Percentiles rank a stretch among this genome's conserved stretches.
Evolutionary conservation across 2,113 vertebrate species (phyloP).

Genomic region (Rattus rattus): DNA sequence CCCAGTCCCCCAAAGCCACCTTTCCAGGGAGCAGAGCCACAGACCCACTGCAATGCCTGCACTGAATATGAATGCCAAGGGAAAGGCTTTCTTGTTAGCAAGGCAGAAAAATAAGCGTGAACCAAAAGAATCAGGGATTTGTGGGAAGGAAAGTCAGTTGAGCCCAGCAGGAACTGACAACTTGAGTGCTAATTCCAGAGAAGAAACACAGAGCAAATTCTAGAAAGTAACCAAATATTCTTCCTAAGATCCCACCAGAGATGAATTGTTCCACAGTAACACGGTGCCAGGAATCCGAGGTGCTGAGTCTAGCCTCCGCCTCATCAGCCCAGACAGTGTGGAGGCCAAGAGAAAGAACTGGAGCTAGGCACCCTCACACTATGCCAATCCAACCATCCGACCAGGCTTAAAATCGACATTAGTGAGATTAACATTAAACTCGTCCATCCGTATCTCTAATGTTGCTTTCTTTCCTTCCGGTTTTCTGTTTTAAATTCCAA

Average conservation of each 20-base stretch:
- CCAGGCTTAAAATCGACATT: background rate
- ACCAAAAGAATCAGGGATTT: background rate
- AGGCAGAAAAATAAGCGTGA: background rate
- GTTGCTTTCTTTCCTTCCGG: slow-evolving; percentile 58
- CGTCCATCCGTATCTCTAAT: slow-evolving; percentile 40
- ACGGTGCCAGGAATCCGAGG: slow-evolving; percentile 49
- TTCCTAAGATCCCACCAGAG: slow-evolving; percentile 50
- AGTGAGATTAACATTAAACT: slow-evolving; percentile 15
- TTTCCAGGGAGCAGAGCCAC: background rate
- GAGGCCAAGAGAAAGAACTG: slow-evolving; percentile 61
- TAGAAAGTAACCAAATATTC: slow-evolving; percentile 34
- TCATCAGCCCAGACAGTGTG: slow-evolving; percentile 53
- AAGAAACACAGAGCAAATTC: slow-evolving; percentile 6
- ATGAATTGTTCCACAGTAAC: slow-evolving; percentile 38
- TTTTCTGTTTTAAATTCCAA: slow-evolving; percentile 42
- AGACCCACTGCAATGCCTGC: background rate
- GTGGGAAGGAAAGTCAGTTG: background rate
- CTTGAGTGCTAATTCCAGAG: background rate
- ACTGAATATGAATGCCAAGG: background rate
- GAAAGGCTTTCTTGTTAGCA: background rate
- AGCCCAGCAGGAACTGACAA: background rate
- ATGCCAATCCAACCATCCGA: background rate
- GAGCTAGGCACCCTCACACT: background rate
- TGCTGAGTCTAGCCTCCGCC: background rate
- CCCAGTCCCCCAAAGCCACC: background rate